A percentile compares a stretch with the other conserved stretches of the same genome.
These are phyloP conservation scores for Cephus cinctus DNA, from an alignment of 1,140 invertebrate species.

Conservation along the genomic window DNA sequence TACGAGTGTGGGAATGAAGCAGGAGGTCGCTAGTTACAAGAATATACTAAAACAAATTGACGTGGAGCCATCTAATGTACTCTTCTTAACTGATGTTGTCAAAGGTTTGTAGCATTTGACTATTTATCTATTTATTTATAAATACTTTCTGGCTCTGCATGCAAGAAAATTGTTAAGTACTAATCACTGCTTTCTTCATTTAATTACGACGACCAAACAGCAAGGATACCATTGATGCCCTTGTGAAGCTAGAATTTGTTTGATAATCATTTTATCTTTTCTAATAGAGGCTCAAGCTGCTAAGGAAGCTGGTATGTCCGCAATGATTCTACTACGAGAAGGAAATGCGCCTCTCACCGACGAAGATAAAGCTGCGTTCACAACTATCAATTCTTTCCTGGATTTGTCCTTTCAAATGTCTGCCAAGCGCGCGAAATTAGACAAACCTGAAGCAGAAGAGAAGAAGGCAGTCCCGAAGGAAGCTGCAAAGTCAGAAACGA, in stretches of 20 bases:
- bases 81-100: conserved; percentile 84
- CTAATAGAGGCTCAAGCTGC: conserved; percentile 81
- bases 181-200: not conserved
- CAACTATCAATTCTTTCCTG: conserved; percentile 60
- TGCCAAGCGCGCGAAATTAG: conserved; percentile 48
- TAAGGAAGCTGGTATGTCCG: conserved; percentile 66
- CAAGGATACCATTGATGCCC: too few relatives aligned
- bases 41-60: conserved; percentile 72
- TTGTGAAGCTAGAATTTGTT: too few relatives aligned
- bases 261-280: conserved; percentile 5
- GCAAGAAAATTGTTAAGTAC: too few relatives aligned
- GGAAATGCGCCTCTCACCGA: conserved; percentile 71
- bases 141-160: not conserved
- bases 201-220: not conserved
- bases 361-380: conserved; percentile 61
- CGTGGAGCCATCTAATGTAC: conserved; percentile 63
- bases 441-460: conserved; percentile 20
- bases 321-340: conserved; percentile 70
- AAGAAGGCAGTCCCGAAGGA: conserved; percentile 25
- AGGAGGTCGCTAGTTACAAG: conserved; percentile 70
- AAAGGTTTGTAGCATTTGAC: conserved; percentile 59
- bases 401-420: conserved; percentile 50
- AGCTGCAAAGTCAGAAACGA: conserved; percentile 8
- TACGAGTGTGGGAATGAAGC: conserved; percentile 79
- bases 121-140: conserved; percentile 33